phyloP scores from a whole-genome alignment of 2,797 vertebrate species.

The Danionella dracula region DNA sequence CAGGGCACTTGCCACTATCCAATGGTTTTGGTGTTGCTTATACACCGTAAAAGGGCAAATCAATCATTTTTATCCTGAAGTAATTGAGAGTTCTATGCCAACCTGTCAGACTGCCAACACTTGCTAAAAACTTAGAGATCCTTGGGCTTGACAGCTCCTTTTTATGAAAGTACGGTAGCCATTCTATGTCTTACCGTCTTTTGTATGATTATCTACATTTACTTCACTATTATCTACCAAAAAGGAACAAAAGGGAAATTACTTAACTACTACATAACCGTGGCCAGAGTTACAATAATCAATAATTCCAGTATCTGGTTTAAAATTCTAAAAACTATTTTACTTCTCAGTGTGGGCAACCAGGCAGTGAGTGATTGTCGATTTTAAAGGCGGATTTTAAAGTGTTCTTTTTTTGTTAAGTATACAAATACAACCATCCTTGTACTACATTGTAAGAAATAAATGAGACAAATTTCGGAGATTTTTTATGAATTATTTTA shows the following conservation, averaged over 20 bases:
- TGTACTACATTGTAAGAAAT: too few species aligned
- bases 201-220: neutral
- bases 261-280: neutral
- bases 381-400: too few species aligned
- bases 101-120: conserved; percentile 2
- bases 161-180: neutral
- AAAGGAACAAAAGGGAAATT: neutral
- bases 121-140: neutral
- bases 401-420: too few species aligned
- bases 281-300: neutral
- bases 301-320: neutral
- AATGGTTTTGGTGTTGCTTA: conserved; percentile 32
- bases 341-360: too few species aligned
- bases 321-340: too few species aligned
- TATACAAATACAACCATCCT: too few species aligned
- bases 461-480: too few species aligned
- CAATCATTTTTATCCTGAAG: conserved; percentile 10
- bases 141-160: neutral
- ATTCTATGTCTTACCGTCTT: conserved; percentile 8
- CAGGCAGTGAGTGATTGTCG: too few species aligned
- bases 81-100: conserved; percentile 39
- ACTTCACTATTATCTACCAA: neutral
- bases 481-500: too few species aligned
- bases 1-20: neutral
- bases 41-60: conserved; percentile 17